phyloP scores from a whole-genome alignment of 1,140 invertebrate genomes.

The Trachymyrmex cornetzi region DNA sequence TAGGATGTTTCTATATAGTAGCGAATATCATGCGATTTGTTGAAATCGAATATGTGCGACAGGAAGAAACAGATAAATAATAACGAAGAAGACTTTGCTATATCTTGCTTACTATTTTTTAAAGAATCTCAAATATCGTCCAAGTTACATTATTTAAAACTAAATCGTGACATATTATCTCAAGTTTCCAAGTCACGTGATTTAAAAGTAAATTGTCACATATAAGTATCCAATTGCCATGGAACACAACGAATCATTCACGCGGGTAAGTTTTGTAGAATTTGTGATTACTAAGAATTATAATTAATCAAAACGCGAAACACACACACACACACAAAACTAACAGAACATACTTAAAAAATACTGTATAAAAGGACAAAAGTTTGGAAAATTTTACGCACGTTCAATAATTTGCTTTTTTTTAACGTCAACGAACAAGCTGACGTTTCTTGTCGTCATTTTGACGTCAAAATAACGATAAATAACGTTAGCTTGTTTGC shows the following conservation, averaged over 20 bases:
- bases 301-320: neutral
- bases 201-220: neutral
- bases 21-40: neutral
- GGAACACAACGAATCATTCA: slow-evolving; percentile 49
- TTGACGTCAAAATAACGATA: no score
- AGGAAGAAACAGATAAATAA: neutral
- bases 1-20: neutral
- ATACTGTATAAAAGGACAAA: neutral
- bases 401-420: neutral
- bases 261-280: slow-evolving; percentile 62
- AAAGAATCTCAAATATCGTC: neutral
- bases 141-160: neutral
- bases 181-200: neutral
- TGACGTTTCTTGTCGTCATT: no score
- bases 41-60: neutral
- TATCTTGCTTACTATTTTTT: neutral
- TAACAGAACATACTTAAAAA: neutral
- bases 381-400: neutral
- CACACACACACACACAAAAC: no score
- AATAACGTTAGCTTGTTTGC: no score
- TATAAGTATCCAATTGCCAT: slow-evolving; percentile 25
- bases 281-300: neutral
- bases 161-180: neutral
- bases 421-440: no score
- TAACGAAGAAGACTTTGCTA: neutral